Evolutionary conservation across 2,888 invertebrate species (phyloP).

Genomic region (Aleiodes alternator): DNA sequence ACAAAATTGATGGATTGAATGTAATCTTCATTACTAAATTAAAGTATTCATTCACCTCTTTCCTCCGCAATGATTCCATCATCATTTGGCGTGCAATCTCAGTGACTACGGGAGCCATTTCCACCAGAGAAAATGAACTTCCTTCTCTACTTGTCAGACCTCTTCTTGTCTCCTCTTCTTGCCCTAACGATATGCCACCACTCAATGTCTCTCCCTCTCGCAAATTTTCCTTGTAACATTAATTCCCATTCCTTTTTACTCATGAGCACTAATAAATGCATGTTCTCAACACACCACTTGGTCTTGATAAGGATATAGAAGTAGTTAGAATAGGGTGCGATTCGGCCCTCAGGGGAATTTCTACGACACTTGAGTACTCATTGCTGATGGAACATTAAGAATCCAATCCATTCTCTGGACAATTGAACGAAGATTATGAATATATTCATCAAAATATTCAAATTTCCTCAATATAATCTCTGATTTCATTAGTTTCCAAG

Average conservation of each 20-base stretch:
- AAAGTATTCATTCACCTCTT: slow-evolving; percentile 17
- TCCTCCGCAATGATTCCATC: slow-evolving; percentile 14
- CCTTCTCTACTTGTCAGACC: slow-evolving; percentile 41
- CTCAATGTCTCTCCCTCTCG: slow-evolving; percentile 42
- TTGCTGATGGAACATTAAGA: slow-evolving; percentile 45
- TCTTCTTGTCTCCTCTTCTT: slow-evolving; percentile 17
- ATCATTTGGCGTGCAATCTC: slow-evolving; percentile 17
- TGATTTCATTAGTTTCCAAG: slow-evolving; percentile 52
- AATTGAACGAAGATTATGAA: slow-evolving; percentile 34
- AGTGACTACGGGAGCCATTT: slow-evolving; percentile 47
- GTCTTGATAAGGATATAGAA: slow-evolving; percentile 33
- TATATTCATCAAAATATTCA: slow-evolving; percentile 17
- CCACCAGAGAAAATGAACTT: slow-evolving; percentile 56
- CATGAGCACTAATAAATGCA: slow-evolving; percentile 46
- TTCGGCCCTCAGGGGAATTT: neutral
- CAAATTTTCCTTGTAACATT: too few relatives aligned
- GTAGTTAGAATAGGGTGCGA: neutral
- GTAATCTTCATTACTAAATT: neutral
- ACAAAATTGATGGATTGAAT: too few relatives aligned
- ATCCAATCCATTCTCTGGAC: slow-evolving; percentile 39
- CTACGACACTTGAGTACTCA: slow-evolving; percentile 18
- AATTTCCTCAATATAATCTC: slow-evolving; percentile 28
- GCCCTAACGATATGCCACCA: slow-evolving; percentile 49
- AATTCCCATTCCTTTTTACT: slow-evolving; percentile 34
- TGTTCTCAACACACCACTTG: slow-evolving; percentile 43